Conservation (phyloP, 2,113 vertebrate species). For the Calyptommatus sinebrachiatus region DNA sequence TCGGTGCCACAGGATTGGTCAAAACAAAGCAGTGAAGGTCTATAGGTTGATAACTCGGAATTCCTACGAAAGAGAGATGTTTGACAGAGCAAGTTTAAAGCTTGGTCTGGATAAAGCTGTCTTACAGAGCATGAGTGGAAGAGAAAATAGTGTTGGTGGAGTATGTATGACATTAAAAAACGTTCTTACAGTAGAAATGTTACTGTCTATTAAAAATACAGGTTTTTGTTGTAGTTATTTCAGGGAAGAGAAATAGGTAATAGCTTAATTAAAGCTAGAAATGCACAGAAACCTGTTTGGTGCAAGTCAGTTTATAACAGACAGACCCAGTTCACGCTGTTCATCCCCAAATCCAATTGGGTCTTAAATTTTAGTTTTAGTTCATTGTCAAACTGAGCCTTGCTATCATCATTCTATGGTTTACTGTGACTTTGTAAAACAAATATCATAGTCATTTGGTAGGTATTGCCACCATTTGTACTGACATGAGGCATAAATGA, state of each 20-base stretch:
- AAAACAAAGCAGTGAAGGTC: constrained; percentile 98
- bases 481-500: too few relatives aligned
- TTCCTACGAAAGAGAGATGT: constrained; percentile 97
- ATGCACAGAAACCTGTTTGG: too few relatives aligned
- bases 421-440: too few relatives aligned
- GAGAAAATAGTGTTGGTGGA: constrained; percentile 91
- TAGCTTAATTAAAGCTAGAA: neutral
- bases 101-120: constrained; percentile 97
- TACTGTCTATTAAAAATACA: too few relatives aligned
- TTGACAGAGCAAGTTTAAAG: constrained; percentile 95
- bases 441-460: too few relatives aligned
- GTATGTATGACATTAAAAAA: constrained; percentile 70
- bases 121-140: constrained; percentile 97
- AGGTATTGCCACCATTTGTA: too few relatives aligned
- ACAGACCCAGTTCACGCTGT: too few relatives aligned
- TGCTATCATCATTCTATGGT: too few relatives aligned
- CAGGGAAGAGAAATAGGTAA: neutral
- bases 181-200: neutral
- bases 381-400: too few relatives aligned
- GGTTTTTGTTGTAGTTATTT: neutral
- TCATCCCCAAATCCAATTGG: too few relatives aligned
- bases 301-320: too few relatives aligned
- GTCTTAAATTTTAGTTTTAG: too few relatives aligned
- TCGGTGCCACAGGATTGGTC: constrained; percentile 95
- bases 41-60: constrained; percentile 96